Conservation (phyloP, 2,888 invertebrate species). For the Drosophila buzzatii region DNA sequence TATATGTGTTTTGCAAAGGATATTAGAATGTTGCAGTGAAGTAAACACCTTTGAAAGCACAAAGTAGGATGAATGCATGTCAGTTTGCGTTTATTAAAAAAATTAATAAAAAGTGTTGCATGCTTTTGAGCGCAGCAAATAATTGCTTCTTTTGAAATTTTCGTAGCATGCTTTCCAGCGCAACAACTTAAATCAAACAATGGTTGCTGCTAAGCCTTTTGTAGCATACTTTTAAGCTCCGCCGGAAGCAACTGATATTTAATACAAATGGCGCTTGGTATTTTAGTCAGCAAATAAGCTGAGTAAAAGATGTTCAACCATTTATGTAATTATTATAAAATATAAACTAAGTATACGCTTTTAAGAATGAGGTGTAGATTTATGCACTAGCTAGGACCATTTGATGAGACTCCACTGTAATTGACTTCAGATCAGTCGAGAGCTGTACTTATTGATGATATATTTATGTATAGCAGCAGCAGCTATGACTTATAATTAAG, state of each 20-base stretch:
- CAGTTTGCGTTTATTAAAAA: too few species aligned
- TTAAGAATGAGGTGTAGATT: too few species aligned
- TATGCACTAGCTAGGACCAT: background rate
- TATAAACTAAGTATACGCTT: background rate
- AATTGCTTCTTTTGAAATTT: background rate
- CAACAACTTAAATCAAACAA: too few species aligned
- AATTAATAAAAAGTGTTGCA: background rate
- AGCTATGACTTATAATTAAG: background rate
- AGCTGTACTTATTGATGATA: background rate
- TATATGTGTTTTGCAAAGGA: background rate
- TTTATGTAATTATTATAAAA: background rate
- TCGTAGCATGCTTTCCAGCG: constrained; percentile 10
- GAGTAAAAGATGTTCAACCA: background rate
- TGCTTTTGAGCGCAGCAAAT: constrained; percentile 4
- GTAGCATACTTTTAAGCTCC: constrained; percentile 12
- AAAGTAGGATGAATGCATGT: background rate
- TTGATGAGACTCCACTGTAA: background rate
- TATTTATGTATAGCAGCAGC: background rate
- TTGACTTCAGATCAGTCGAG: background rate
- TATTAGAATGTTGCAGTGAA: background rate
- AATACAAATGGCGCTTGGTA: background rate
- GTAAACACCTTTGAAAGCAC: background rate
- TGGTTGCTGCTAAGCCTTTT: too few species aligned
- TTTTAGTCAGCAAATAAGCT: background rate
- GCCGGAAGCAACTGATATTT: background rate